Evolutionary conservation across 2,888 invertebrate species (phyloP).

Genomic region (Amphimallon solstitiale): DNA sequence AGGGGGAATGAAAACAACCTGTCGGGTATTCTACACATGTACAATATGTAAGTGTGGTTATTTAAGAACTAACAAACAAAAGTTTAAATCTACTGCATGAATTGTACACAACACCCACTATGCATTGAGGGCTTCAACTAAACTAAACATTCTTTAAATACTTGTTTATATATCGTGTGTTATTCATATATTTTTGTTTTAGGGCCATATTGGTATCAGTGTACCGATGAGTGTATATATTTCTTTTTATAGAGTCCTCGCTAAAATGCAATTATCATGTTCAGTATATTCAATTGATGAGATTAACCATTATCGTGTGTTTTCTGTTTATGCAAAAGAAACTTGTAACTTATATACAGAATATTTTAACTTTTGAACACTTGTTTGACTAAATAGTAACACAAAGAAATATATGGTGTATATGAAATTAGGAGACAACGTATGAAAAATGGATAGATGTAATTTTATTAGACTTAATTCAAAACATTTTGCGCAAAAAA

Average conservation of each 20-base stretch:
- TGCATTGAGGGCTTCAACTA: conserved; percentile 39
- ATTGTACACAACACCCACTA: conserved; percentile 43
- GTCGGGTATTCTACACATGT: conserved; percentile 42
- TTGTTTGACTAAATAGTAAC: too few species aligned
- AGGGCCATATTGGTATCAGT: conserved; percentile 27
- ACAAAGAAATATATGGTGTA: too few species aligned
- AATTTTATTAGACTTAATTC: too few species aligned
- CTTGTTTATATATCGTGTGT: conserved; percentile 38
- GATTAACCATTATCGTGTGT: conserved; percentile 23
- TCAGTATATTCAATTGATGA: neutral
- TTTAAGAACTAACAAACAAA: conserved; percentile 32
- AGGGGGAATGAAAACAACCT: conserved; percentile 45
- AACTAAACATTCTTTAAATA: conserved; percentile 45
- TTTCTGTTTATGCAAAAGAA: too few species aligned
- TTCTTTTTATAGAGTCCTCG: neutral
- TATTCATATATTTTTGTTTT: conserved; percentile 26
- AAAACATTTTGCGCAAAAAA: too few species aligned
- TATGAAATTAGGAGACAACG: too few species aligned
- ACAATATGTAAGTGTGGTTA: conserved; percentile 28
- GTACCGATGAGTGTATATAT: conserved; percentile 18
- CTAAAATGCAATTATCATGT: conserved; percentile 12
- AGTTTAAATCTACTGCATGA: conserved; percentile 38
- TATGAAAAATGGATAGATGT: too few species aligned
- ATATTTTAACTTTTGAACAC: neutral
- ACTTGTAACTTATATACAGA: too few species aligned